Percentiles rank a stretch among this genome's conserved stretches.
These are phyloP conservation scores for Notothenia rossii DNA, from an alignment of 2,113 vertebrate species.

Conservation along the genomic window DNA sequence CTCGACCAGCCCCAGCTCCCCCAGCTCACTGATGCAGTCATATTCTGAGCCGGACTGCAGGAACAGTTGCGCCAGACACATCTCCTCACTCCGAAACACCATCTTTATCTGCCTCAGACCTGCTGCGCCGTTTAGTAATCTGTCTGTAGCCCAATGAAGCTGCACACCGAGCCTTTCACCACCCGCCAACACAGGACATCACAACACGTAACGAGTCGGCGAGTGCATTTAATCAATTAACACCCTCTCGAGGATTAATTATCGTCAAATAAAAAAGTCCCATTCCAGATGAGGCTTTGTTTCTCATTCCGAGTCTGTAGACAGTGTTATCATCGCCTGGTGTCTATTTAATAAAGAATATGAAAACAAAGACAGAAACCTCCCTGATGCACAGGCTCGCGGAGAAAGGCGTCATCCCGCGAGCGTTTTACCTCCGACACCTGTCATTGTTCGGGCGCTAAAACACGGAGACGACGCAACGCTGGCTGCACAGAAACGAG, in stretches of 20 bases:
- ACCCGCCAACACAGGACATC: slow-evolving; percentile 39
- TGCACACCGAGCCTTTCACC: slow-evolving; percentile 31
- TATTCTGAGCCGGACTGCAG: slow-evolving; percentile 97
- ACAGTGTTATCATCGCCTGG: not conserved
- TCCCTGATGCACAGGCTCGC: slow-evolving; percentile 36
- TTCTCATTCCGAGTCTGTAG: slow-evolving; percentile 21
- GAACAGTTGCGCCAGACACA: slow-evolving; percentile 97
- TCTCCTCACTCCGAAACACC: slow-evolving; percentile 94
- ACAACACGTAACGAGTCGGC: slow-evolving; percentile 10
- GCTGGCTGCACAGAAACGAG: not conserved
- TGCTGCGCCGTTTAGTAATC: slow-evolving; percentile 27
- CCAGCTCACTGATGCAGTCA: slow-evolving; percentile 96
- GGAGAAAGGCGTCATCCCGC: slow-evolving; percentile 71
- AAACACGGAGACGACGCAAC: slow-evolving; percentile 21
- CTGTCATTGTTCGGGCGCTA: slow-evolving; percentile 53
- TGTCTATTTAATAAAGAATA: slow-evolving; percentile 3
- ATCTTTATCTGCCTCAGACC: slow-evolving; percentile 80
- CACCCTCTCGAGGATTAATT: slow-evolving; percentile 46
- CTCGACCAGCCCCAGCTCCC: slow-evolving; percentile 95
- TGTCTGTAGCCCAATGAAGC: slow-evolving; percentile 32
- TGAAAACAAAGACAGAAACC: slow-evolving; percentile 58
- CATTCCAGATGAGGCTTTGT: not conserved
- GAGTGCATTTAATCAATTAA: slow-evolving; percentile 57
- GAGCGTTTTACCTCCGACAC: slow-evolving; percentile 63
- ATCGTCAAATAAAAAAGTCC: slow-evolving; percentile 21